phyloP scores from a whole-genome alignment of 2,888 invertebrate species.

The Ischnura elegans region DNA sequence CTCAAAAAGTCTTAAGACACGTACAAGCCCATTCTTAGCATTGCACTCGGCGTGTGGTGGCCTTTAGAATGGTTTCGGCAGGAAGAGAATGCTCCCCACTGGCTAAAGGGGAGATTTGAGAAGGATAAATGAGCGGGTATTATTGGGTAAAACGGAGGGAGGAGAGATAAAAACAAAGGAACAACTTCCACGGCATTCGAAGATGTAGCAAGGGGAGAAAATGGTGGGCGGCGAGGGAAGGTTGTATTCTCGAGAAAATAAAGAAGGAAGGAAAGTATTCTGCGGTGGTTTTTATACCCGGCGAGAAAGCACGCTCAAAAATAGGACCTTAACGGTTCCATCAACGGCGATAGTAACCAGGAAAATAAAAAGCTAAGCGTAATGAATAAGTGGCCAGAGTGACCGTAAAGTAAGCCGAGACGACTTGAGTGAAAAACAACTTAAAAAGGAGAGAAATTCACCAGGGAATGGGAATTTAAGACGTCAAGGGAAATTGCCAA shows the following conservation, averaged over 20 bases:
- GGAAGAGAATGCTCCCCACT: not conserved
- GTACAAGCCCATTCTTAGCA: too few species aligned
- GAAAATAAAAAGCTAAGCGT: not conserved
- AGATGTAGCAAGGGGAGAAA: not conserved
- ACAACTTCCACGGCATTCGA: slow-evolving; percentile 1
- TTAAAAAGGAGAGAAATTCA: too few species aligned
- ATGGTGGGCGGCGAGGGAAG: not conserved
- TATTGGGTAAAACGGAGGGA: not conserved
- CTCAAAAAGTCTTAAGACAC: too few species aligned
- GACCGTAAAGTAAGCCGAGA: not conserved
- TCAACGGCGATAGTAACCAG: not conserved
- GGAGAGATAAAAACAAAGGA: slow-evolving; percentile 26
- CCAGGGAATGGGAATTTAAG: too few species aligned
- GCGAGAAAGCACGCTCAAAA: not conserved
- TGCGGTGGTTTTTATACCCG: not conserved
- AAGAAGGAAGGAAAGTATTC: not conserved
- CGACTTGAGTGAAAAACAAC: not conserved
- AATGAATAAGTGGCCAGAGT: not conserved
- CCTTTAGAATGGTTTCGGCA: not conserved
- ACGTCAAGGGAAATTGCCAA: too few species aligned
- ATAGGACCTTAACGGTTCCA: not conserved
- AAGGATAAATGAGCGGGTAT: slow-evolving; percentile 14
- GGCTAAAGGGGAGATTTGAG: slow-evolving; percentile 31
- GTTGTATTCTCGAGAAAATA: too few species aligned
- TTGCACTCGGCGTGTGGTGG: too few species aligned